These are phyloP conservation scores for Mico argentatus DNA, from an alignment of 2,797 vertebrate genomes.

Conservation along the genomic window DNA sequence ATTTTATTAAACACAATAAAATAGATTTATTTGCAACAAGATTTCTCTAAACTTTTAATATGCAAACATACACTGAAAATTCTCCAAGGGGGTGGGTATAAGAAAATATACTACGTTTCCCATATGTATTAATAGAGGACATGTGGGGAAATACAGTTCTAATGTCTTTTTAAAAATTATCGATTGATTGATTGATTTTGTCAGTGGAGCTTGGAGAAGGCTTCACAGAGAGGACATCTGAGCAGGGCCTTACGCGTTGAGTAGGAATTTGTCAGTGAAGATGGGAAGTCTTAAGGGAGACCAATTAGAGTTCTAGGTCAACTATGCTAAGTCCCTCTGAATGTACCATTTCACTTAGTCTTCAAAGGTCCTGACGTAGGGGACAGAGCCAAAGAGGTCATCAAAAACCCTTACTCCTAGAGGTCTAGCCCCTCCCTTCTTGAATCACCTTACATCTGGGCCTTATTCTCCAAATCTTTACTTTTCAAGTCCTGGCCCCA, in stretches of 20 bases:
- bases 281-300: not conserved
- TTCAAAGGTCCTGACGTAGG: not conserved
- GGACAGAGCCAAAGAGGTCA: not conserved
- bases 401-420: not conserved
- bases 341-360: not conserved
- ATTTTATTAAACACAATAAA: conserved; percentile 34
- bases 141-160: not conserved
- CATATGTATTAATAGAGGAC: not conserved
- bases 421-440: not conserved
- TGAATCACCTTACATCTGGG: not conserved
- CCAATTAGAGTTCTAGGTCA: not conserved
- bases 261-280: not conserved
- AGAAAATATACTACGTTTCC: not conserved
- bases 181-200: not conserved
- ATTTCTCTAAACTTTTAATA: conserved; percentile 46
- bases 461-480: conserved; percentile 1
- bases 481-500: not conserved
- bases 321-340: not conserved
- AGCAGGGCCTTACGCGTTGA: not conserved
- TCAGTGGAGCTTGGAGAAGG: not conserved
- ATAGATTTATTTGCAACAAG: not conserved
- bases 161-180: not conserved
- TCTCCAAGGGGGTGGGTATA: not conserved
- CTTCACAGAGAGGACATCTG: not conserved
- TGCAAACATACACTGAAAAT: not conserved